Evolutionary conservation across 2,888 invertebrate species (phyloP), one percentile per base, ranked within the genome.

Genomic region (Andrena dorsata): DNA sequence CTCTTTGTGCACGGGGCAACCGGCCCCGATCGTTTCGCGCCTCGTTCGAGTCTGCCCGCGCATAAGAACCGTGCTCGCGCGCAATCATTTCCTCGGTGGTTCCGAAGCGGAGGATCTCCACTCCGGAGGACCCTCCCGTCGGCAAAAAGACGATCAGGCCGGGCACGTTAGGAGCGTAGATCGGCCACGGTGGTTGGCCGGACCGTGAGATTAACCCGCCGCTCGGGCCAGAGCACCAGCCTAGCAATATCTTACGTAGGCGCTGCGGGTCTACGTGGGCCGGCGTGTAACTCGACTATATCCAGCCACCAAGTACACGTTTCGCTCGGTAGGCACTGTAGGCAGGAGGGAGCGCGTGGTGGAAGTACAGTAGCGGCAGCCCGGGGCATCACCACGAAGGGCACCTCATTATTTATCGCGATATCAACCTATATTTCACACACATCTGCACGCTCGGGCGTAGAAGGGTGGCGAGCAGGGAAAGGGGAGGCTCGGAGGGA

Each of bases 371-470:
- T 93, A 93, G 93, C 93, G 85, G 86, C 83, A 87, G 92, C 93
- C 93, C 88, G 84, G 84, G 92, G 92, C 93, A 90, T 90, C 90
- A 89, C 91, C 91, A 89, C 89, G 91, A 92, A 92, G 92, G 90
- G 89, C 90, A 92, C 90, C 92, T 92, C 91, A 91, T 93, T 92
- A 93, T 93, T 93, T 93, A 93, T 93, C 93, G 90, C 90, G 91
- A 92, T 93, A 93, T 93, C 93, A 93, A 92, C 92, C 92, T 93
- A 93, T 92, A 93, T 93, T 92, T 93, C 90, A 91, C 90, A 89
- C 90, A 89, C 90, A 88, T 88, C 80, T 82, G 78, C 82, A 79
- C 78, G 69, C 30, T 7, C 28, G 10, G 28, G 61, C 58, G 73
- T 71, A 63, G 76, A 58, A 76, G 80, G 53, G 65, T 23, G 71